phyloP scores from a whole-genome alignment of 2,888 invertebrate species.

The Rhamnusium bicolor region DNA sequence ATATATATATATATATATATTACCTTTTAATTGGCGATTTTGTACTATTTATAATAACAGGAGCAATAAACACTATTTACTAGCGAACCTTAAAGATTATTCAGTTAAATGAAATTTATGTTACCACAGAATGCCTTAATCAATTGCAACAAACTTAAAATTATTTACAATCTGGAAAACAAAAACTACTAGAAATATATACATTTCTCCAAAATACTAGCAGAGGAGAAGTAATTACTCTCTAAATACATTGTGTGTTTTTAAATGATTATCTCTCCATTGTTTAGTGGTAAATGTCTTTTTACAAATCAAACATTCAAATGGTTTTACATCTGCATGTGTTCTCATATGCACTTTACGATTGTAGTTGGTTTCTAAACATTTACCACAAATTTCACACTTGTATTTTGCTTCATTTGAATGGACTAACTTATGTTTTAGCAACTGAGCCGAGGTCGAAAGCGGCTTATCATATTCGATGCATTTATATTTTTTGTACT shows the following conservation, averaged over 20 bases:
- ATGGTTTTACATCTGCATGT: conserved; percentile 73
- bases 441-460: conserved; percentile 21
- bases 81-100: too few relatives aligned
- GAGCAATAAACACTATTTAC: too few relatives aligned
- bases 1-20: too few relatives aligned
- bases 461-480: conserved; percentile 44
- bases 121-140: too few relatives aligned
- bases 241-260: conserved; percentile 14
- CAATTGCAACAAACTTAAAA: too few relatives aligned
- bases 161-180: too few relatives aligned
- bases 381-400: conserved; percentile 73
- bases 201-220: too few relatives aligned
- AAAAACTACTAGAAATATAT: too few relatives aligned
- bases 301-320: conserved; percentile 73
- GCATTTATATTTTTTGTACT: conserved; percentile 43
- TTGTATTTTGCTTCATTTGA: conserved; percentile 65
- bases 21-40: too few relatives aligned
- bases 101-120: too few relatives aligned
- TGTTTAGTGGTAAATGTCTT: conserved; percentile 72
- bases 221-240: too few relatives aligned
- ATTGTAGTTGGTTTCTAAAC: conserved; percentile 73
- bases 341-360: conserved; percentile 73
- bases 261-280: conserved; percentile 44
- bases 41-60: too few relatives aligned
- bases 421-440: conserved; percentile 41